Evolutionary conservation across 2,888 invertebrate species (phyloP).

Genomic region (Eristalis pertinax): DNA sequence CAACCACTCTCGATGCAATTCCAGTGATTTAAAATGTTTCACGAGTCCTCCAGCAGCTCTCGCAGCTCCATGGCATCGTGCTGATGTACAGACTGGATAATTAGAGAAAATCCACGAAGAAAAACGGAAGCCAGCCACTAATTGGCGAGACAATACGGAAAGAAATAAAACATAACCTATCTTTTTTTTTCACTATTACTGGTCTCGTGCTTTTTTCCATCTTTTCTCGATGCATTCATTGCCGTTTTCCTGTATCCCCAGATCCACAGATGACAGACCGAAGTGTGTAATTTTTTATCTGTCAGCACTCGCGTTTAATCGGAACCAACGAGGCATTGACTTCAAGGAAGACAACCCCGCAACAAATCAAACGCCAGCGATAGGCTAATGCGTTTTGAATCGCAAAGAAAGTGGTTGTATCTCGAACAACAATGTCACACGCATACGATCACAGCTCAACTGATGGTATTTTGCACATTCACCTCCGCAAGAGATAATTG

Average conservation of each 20-base stretch:
- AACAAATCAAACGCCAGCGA: conserved; percentile 45
- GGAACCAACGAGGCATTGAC: conserved; percentile 9
- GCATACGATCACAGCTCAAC: neutral
- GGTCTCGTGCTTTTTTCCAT: neutral
- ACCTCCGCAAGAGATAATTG: conserved; percentile 3
- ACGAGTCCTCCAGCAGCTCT: neutral
- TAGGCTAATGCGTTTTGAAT: conserved; percentile 15
- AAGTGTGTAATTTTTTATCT: conserved; percentile 17
- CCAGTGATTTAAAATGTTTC: neutral
- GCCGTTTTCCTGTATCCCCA: conserved; percentile 5
- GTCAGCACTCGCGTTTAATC: conserved; percentile 31
- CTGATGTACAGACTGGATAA: neutral
- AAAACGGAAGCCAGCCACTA: conserved; percentile 57
- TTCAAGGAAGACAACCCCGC: conserved; percentile 42
- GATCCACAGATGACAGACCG: conserved; percentile 32
- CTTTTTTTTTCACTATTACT: conserved; percentile 14
- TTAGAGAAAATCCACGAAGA: neutral
- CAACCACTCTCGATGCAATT: neutral
- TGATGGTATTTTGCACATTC: neutral
- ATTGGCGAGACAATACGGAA: conserved; percentile 60
- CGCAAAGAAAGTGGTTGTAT: neutral
- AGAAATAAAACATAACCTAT: conserved; percentile 24
- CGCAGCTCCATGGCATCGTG: neutral
- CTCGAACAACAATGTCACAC: conserved; percentile 15
- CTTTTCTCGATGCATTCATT: conserved; percentile 7